Percentiles rank a stretch among this genome's conserved stretches.
Conservation (phyloP, 2,888 invertebrate species). For the Hydrotaea diabolus region DNA sequence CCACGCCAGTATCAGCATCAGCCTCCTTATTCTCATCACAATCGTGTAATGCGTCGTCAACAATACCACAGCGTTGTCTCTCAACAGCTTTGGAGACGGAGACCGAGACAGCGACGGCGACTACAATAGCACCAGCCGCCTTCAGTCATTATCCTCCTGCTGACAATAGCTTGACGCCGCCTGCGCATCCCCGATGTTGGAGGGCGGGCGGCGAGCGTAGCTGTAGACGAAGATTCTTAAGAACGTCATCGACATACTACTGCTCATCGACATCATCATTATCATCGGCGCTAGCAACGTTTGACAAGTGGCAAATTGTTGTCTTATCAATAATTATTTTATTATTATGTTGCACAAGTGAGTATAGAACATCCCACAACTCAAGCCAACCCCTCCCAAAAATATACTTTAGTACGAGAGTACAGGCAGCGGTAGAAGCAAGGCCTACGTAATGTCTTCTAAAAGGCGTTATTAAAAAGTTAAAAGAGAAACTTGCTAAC, state of each 20-base stretch:
- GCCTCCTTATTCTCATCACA: conserved; percentile 15
- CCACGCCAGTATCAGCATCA: conserved; percentile 16
- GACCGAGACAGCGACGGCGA: neutral
- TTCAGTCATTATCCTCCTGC: conserved; percentile 15
- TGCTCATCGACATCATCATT: too few species aligned
- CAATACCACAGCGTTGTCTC: neutral
- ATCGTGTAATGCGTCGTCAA: neutral
- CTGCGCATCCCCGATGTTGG: neutral
- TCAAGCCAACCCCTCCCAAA: neutral
- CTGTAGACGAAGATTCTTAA: neutral
- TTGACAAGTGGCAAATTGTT: conserved; percentile 79
- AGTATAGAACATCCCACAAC: conserved; percentile 69
- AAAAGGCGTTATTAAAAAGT: too few species aligned
- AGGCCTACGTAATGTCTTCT: too few species aligned
- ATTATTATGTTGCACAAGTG: conserved; percentile 78
- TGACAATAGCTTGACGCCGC: conserved; percentile 20
- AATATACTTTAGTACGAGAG: too few species aligned
- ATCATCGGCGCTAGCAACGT: conserved; percentile 51
- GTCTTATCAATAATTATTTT: conserved; percentile 78
- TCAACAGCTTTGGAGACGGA: too few species aligned
- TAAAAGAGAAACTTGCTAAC: too few species aligned
- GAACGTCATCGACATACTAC: neutral
- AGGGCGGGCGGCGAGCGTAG: neutral
- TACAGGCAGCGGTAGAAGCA: too few species aligned
- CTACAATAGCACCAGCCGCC: conserved; percentile 24